These are phyloP conservation scores for Erebia aethiops DNA, from an alignment of 2,888 invertebrate species.

Conservation along the genomic window DNA sequence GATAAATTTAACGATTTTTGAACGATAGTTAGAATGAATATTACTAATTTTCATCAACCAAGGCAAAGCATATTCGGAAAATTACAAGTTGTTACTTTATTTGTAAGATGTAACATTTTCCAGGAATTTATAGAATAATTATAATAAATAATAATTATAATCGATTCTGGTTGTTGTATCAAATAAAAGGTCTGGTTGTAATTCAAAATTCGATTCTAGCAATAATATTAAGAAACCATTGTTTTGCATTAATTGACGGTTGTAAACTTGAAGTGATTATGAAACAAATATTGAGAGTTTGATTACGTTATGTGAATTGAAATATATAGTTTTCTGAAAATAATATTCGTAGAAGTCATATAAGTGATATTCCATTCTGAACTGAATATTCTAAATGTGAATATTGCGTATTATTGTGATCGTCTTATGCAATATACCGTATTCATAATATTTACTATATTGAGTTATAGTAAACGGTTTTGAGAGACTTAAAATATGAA, in stretches of 20 bases:
- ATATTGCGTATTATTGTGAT: conserved; percentile 17
- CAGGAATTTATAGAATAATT: background rate
- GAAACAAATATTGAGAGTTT: background rate
- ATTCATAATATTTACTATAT: conserved; percentile 29
- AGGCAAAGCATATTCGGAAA: too few relatives aligned
- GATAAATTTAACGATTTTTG: background rate
- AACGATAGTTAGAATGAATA: conserved; percentile 1
- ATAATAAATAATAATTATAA: background rate
- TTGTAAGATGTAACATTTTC: background rate
- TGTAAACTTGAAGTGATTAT: conserved; percentile 10
- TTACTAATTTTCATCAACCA: background rate
- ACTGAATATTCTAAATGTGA: conserved; percentile 24
- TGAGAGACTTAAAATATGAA: conserved; percentile 13
- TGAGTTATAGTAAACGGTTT: conserved; percentile 23
- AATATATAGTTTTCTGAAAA: conserved; percentile 8
- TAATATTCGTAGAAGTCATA: conserved; percentile 9
- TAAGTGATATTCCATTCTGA: conserved; percentile 28
- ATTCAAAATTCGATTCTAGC: background rate
- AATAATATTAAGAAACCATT: background rate
- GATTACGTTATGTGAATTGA: background rate
- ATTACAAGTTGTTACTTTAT: background rate
- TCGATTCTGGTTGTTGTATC: background rate
- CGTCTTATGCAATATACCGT: background rate
- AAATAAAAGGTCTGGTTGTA: background rate
- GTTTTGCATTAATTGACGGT: background rate